Percentiles rank a stretch among this genome's conserved stretches.
phyloP scores from a whole-genome alignment of 1,140 invertebrate genomes.

The Cotesia vestalis region DNA sequence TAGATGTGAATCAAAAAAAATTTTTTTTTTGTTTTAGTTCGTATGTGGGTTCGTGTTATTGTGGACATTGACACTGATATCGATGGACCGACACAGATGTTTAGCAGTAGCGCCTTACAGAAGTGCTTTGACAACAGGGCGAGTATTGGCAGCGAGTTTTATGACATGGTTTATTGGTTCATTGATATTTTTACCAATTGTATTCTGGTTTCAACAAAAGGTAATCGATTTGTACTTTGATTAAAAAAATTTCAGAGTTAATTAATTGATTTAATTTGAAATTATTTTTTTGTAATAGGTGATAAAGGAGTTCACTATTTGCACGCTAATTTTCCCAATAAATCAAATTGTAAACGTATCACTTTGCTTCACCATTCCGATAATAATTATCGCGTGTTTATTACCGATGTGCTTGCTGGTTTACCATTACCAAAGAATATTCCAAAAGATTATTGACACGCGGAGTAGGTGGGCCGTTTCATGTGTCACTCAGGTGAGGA shows the following conservation, averaged over 20 bases:
- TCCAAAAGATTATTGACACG: constrained; percentile 67
- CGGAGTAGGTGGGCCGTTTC: constrained; percentile 66
- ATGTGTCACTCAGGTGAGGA: constrained; percentile 60
- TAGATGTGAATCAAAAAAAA: background rate
- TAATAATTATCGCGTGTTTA: constrained; percentile 65
- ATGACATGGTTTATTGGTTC: constrained; percentile 66
- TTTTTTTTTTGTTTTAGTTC: constrained; percentile 62
- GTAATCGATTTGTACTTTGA: constrained; percentile 32
- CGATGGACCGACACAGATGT: constrained; percentile 70
- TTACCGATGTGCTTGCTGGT: constrained; percentile 69
- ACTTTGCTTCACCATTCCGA: constrained; percentile 67
- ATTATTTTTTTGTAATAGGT: constrained; percentile 34
- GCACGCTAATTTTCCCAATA: constrained; percentile 69
- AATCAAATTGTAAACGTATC: constrained; percentile 64
- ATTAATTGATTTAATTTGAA: background rate
- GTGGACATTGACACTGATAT: constrained; percentile 71
- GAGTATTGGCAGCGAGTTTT: constrained; percentile 60
- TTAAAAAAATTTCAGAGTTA: no score
- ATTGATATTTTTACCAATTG: constrained; percentile 66
- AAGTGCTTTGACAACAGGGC: constrained; percentile 64
- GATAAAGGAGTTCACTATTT: constrained; percentile 56
- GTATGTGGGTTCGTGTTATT: constrained; percentile 71
- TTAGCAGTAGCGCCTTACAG: constrained; percentile 69
- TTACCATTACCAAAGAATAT: constrained; percentile 70
- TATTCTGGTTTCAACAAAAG: constrained; percentile 65